Evolutionary conservation across 1,140 invertebrate genomes (phyloP).

Genomic region (Procambarus clarkii): DNA sequence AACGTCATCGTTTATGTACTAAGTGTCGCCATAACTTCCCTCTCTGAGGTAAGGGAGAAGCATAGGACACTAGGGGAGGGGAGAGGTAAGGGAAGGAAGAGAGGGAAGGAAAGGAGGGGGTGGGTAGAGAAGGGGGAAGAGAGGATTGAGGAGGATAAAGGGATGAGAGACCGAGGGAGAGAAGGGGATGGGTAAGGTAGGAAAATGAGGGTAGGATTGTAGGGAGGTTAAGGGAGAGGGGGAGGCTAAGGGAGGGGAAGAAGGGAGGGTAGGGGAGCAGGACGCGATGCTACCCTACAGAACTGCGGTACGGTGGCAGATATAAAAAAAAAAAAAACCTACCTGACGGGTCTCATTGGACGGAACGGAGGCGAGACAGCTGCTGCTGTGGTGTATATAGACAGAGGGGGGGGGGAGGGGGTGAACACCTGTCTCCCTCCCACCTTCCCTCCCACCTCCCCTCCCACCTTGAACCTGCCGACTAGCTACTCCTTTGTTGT

Average conservation of each 20-base stretch:
- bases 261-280: no score
- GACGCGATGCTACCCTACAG: no score
- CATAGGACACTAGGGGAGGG: no score
- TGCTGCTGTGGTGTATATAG: background rate
- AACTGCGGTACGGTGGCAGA: no score
- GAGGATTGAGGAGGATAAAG: background rate
- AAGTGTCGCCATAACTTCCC: background rate
- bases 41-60: background rate
- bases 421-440: background rate
- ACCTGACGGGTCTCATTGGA: no score
- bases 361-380: background rate
- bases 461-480: background rate
- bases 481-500: background rate
- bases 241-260: no score
- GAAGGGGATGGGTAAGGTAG: background rate
- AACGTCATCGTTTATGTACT: no score
- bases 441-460: background rate
- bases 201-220: no score
- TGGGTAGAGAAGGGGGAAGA: background rate
- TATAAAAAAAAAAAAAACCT: no score
- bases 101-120: background rate
- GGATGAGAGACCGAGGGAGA: background rate
- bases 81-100: background rate
- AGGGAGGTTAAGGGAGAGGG: no score
- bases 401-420: no score